These are phyloP conservation scores for Rallus limicola DNA, from an alignment of 2,113 vertebrate species.

Conservation along the genomic window DNA sequence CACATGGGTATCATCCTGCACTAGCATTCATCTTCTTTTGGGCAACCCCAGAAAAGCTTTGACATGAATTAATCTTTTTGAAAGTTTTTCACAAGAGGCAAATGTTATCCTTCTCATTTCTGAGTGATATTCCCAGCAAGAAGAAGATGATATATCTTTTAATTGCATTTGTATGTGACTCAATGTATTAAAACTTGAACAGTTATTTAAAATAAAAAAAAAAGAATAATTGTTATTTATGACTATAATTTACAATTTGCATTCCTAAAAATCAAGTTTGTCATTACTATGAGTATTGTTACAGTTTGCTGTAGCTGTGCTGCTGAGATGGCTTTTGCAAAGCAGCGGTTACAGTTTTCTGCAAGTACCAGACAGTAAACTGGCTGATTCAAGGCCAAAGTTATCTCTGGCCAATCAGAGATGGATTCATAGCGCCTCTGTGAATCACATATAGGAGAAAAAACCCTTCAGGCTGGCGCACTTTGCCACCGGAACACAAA, in stretches of 20 bases:
- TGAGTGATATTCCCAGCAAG: neutral
- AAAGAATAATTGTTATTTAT: neutral
- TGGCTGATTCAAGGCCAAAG: no score
- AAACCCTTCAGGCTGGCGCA: no score
- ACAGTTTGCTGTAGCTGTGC: no score
- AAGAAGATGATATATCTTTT: neutral
- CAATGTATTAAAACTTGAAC: neutral
- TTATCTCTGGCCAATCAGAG: no score
- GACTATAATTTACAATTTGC: neutral
- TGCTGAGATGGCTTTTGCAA: no score
- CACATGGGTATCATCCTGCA: neutral
- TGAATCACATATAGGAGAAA: no score
- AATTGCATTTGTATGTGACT: neutral
- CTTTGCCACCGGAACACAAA: no score
- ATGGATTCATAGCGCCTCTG: no score
- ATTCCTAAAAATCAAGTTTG: neutral
- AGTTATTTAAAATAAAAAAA: neutral
- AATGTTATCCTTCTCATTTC: neutral
- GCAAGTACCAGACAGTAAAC: no score
- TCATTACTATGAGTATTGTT: neutral
- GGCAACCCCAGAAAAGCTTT: neutral
- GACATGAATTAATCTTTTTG: neutral
- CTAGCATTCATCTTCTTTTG: neutral
- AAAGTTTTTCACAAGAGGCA: neutral
- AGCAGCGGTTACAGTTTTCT: no score